Percentiles rank a stretch among this genome's conserved stretches.
Conservation (phyloP, 2,888 invertebrate genomes). For the Drosophila macrospina region DNA sequence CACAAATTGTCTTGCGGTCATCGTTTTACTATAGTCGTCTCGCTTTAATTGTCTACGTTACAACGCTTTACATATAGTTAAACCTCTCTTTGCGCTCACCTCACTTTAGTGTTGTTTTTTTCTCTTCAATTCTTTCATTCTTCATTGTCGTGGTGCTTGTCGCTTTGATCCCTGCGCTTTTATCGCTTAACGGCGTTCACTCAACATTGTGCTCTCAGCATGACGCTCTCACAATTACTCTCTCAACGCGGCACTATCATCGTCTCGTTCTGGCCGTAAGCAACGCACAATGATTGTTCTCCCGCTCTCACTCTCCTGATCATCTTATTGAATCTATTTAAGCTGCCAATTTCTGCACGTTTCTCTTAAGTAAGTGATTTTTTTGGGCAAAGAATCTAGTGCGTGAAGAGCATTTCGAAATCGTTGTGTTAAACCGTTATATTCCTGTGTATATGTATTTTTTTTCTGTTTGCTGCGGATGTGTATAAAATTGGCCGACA, state of each 20-base stretch:
- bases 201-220: not conserved
- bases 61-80: not conserved
- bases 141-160: not conserved
- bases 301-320: not conserved
- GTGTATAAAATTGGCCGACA: slow-evolving; percentile 53
- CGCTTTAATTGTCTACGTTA: slow-evolving; percentile 1
- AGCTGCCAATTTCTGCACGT: not conserved
- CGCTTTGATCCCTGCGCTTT: not conserved
- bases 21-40: not conserved
- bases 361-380: not conserved
- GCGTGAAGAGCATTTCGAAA: slow-evolving; percentile 27
- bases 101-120: not conserved
- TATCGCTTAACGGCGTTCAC: not conserved
- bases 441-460: slow-evolving; percentile 3
- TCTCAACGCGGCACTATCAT: not conserved
- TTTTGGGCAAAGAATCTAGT: slow-evolving; percentile 1
- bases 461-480: slow-evolving; percentile 24
- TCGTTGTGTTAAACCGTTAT: slow-evolving; percentile 9
- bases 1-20: slow-evolving; percentile 1
- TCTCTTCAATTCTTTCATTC: not conserved
- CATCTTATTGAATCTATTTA: not conserved
- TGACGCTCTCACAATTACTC: not conserved
- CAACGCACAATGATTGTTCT: not conserved
- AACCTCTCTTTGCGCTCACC: not conserved
- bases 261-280: not conserved